Evolutionary conservation across 2,888 invertebrate genomes (phyloP), one percentile per base, ranked within the genome.

Genomic region (Pyrrhia umbra): DNA sequence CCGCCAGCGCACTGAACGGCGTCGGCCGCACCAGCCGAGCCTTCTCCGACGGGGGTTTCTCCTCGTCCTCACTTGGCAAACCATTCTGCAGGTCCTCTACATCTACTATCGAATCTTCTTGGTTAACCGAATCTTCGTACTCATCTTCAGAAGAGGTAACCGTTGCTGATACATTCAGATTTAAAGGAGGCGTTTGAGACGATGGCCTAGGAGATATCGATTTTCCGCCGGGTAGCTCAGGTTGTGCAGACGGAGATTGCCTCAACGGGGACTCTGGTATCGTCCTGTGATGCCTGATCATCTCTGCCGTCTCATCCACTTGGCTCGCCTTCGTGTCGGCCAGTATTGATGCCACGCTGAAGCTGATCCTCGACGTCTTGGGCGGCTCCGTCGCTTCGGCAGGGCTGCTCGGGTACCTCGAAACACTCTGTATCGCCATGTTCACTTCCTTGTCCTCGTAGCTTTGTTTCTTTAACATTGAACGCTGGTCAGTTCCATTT

Each of bases 301-400:
- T 95, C 78, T 95, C 92, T 27, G 94, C 90, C 20, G 93, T 92
- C 63, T 92, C 92, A 68, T 95, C 89, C 20, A 81, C 90, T 61
- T 95, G 95, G 60, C 93, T 95, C 2, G 96, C 96, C 88, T 97
- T 96, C 23, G 98, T 97, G 84, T 98, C 98, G 15, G 98, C 97
- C 77, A 98, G 93, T 75, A 98, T 96, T 0, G 98, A 97, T 6
- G 98, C 98, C 78, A 98, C 98, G 92, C 98, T 97, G 95, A 98
- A 98, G 92, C 97, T 97, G 85, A 97, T 96, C 81, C 97, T 95
- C 72, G 96, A 96, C 69, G 96, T 95, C 86, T 97, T 97, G 15
- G 95, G 93, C 1, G 94, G 93, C 64, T 94, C 96, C 75, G 96
- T 96, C 72, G 96, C 96, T 87, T 96, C 96, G 84, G 96, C 96